phyloP scores from a whole-genome alignment of 2,888 invertebrate species.

The Mesorhabditis belari region DNA sequence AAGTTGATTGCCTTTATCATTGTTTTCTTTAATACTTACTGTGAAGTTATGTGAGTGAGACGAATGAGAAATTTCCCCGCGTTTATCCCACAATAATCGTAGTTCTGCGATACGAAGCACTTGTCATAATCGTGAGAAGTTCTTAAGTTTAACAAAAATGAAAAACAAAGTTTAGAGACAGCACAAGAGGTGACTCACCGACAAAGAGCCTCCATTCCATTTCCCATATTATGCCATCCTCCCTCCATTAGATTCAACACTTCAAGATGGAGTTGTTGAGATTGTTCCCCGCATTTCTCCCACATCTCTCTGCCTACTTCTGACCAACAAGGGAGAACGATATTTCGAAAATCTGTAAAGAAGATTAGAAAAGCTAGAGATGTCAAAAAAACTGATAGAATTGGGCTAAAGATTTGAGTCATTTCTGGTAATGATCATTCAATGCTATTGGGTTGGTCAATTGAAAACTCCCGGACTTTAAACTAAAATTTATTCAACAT shows the following conservation, averaged over 20 bases:
- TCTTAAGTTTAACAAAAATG: too few relatives aligned
- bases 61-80: constrained; percentile 35
- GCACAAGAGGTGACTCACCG: too few relatives aligned
- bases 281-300: background rate
- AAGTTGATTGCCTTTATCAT: too few relatives aligned
- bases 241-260: constrained; percentile 33
- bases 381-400: background rate
- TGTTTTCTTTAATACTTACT: constrained; percentile 14
- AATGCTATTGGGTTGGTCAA: too few relatives aligned
- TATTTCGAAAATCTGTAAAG: constrained; percentile 18
- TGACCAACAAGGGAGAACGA: constrained; percentile 26
- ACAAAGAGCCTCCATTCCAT: constrained; percentile 32
- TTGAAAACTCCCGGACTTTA: too few relatives aligned
- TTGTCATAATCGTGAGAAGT: constrained; percentile 38
- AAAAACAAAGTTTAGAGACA: too few relatives aligned
- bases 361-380: background rate
- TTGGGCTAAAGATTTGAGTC: too few relatives aligned
- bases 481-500: too few relatives aligned
- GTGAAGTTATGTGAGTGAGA: constrained; percentile 35
- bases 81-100: constrained; percentile 31
- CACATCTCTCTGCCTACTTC: constrained; percentile 11
- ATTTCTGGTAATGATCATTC: too few relatives aligned
- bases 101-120: constrained; percentile 41
- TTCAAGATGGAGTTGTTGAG: constrained; percentile 16
- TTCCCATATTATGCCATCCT: constrained; percentile 26